Evolutionary conservation across 1,140 invertebrate species (phyloP), one percentile per base, ranked within the genome.

Genomic region (Trachelipus rathkii): DNA sequence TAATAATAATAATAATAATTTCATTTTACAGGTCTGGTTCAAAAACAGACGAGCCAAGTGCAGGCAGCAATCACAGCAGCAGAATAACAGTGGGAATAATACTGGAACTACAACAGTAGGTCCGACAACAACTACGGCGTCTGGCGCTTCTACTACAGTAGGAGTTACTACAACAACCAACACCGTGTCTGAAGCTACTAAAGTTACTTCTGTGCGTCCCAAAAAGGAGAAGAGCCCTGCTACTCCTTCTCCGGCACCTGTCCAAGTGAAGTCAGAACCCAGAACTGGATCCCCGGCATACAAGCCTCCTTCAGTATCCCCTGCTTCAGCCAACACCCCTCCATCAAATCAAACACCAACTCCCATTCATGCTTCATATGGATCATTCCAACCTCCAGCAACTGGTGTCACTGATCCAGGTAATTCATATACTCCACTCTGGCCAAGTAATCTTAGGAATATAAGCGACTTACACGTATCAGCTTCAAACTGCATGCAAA

Each of bases 41-140:
- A 83, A 83, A 71, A 83, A 83, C 68, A 72, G 83, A 0, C 81
- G 83, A 8, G 83, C 83, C 71, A 83, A 83, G 69, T 82, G 82
- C 66, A 82, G 83, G 15, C 83, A 83, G 71, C 24, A 75, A 75
- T 53, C 73, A 44, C 74, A 75, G 19, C 33, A 33, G 15, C 44
- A 72, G 21, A 50, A 73, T 44, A 68, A 44, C 44, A 69, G 19
- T 19, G 74, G 43, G 53, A 53, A 11, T 77, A 80, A 68, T 75
- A 78, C 19, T 77, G 81, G 23, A 71, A 79, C 46, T 72, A 80
- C 69, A 77, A 79, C 44, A 53, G 79, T 66, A 50, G 72, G 66
- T 44, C 76, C 44, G 70, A 74, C 19, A 74, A 80, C 33, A 53
- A 75, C 44, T 15, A 78, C 78, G 11, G 67, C 76, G 43, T 77